Percentiles rank a stretch among this genome's conserved stretches.
phyloP scores from a whole-genome alignment of 2,113 vertebrate genomes.

The Larimichthys polyactis region DNA sequence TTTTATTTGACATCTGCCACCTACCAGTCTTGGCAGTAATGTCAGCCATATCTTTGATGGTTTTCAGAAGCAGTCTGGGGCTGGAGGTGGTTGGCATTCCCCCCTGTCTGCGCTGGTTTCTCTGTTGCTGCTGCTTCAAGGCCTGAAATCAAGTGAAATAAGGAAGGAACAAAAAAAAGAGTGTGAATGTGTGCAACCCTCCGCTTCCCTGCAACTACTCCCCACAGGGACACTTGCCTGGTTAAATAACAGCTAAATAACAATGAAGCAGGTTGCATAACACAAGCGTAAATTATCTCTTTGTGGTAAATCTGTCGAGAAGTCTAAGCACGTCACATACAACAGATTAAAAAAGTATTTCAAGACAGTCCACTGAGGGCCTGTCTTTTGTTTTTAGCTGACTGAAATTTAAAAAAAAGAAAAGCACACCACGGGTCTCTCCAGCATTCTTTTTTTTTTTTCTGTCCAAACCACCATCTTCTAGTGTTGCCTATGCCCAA shows the following conservation, averaged over 20 bases:
- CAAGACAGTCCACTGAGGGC: not conserved
- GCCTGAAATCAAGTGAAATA: slow-evolving; percentile 80
- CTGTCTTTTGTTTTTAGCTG: not conserved
- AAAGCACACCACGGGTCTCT: slow-evolving; percentile 8
- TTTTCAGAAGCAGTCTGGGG: slow-evolving; percentile 90
- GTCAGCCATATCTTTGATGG: slow-evolving; percentile 87
- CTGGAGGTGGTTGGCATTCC: slow-evolving; percentile 86
- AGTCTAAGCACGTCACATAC: slow-evolving; percentile 32
- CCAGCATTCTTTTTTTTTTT: slow-evolving; percentile 39
- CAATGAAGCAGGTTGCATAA: slow-evolving; percentile 44
- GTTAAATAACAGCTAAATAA: slow-evolving; percentile 65
- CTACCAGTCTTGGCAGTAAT: slow-evolving; percentile 85
- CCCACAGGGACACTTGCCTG: slow-evolving; percentile 41
- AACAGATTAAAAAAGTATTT: slow-evolving; percentile 19
- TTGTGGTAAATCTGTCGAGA: slow-evolving; percentile 35
- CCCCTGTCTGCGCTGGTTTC: slow-evolving; percentile 90
- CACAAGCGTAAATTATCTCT: slow-evolving; percentile 33
- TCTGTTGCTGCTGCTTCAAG: slow-evolving; percentile 94
- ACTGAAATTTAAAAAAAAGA: not conserved
- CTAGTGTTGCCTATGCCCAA: slow-evolving; percentile 29
- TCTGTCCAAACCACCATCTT: slow-evolving; percentile 27
- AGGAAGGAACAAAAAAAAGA: slow-evolving; percentile 27
- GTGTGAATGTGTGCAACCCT: slow-evolving; percentile 26
- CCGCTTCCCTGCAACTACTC: slow-evolving; percentile 32
- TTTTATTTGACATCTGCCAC: slow-evolving; percentile 18